These are phyloP conservation scores for Enteromius fasciolatus DNA, from an alignment of 2,797 vertebrate genomes.

Conservation along the genomic window DNA sequence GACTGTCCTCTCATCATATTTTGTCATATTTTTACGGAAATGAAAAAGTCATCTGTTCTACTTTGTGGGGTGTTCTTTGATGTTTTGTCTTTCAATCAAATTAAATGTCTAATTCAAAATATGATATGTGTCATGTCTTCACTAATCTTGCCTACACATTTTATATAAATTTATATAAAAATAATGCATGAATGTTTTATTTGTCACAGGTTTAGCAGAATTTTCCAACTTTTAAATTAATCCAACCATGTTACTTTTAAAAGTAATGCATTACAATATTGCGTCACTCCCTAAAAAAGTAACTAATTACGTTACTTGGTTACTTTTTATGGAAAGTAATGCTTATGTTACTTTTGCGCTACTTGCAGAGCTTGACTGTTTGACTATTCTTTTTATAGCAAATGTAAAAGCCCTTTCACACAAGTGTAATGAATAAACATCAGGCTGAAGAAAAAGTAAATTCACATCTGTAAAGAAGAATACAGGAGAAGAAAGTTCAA, in stretches of 20 bases:
- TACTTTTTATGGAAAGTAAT: no score
- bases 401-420: no score
- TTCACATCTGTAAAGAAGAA: no score
- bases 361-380: no score
- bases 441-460: no score
- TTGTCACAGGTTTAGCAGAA: not conserved
- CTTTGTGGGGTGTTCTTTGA: slow-evolving; percentile 80
- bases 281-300: no score
- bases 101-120: slow-evolving; percentile 73
- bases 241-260: not conserved
- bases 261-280: no score
- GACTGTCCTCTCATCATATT: slow-evolving; percentile 70
- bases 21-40: slow-evolving; percentile 76
- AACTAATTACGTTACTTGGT: no score
- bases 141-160: not conserved
- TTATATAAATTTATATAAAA: not conserved
- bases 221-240: not conserved
- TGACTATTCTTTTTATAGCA: no score
- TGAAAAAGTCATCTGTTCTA: slow-evolving; percentile 75
- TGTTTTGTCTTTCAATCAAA: slow-evolving; percentile 81
- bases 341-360: no score
- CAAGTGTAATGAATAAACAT: no score
- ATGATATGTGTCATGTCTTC: slow-evolving; percentile 22
- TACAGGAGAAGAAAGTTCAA: no score
- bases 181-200: not conserved